These are phyloP conservation scores for Hirtodrosophila alboralis DNA, from an alignment of 2,888 invertebrate genomes.

Conservation along the genomic window DNA sequence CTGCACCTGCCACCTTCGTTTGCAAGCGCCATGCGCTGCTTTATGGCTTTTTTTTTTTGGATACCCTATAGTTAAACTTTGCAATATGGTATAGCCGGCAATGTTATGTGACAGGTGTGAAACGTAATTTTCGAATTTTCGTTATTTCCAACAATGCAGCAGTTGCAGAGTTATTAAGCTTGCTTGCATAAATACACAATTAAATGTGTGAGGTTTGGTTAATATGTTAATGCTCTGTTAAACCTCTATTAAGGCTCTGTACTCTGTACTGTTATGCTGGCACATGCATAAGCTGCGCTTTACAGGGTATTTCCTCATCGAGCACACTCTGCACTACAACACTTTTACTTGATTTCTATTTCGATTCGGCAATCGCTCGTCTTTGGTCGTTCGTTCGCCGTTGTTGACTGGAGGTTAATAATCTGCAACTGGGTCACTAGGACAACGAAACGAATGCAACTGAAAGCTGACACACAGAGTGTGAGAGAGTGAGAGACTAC, in stretches of 20 bases:
- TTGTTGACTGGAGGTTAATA: conserved; percentile 80
- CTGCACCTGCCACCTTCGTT: conserved; percentile 37
- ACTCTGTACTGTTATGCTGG: too few relatives aligned
- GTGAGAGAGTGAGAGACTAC: conserved; percentile 12
- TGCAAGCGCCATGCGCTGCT: conserved; percentile 31
- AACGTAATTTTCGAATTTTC: too few relatives aligned
- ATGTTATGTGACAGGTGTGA: too few relatives aligned
- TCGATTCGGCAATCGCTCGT: conserved; percentile 46
- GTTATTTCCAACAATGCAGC: too few relatives aligned
- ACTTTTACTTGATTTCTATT: conserved; percentile 60
- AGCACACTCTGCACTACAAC: conserved; percentile 1
- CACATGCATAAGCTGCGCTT: too few relatives aligned
- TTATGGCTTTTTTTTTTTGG: conserved; percentile 20
- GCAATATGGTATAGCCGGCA: not conserved
- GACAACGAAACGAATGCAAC: conserved; percentile 78
- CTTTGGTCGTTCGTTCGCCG: conserved; percentile 19
- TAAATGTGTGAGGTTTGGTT: too few relatives aligned
- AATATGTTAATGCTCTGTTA: conserved; percentile 3
- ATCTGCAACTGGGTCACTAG: conserved; percentile 84
- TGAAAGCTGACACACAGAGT: conserved; percentile 26
- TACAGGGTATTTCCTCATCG: conserved; percentile 28
- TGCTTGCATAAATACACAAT: not conserved
- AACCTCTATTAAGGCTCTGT: not conserved
- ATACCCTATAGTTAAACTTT: conserved; percentile 7
- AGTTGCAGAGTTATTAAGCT: too few relatives aligned